A percentile compares a stretch with the other conserved stretches of the same genome.
phyloP scores from a whole-genome alignment of 2,888 invertebrate genomes.

The Buathra laborator region DNA sequence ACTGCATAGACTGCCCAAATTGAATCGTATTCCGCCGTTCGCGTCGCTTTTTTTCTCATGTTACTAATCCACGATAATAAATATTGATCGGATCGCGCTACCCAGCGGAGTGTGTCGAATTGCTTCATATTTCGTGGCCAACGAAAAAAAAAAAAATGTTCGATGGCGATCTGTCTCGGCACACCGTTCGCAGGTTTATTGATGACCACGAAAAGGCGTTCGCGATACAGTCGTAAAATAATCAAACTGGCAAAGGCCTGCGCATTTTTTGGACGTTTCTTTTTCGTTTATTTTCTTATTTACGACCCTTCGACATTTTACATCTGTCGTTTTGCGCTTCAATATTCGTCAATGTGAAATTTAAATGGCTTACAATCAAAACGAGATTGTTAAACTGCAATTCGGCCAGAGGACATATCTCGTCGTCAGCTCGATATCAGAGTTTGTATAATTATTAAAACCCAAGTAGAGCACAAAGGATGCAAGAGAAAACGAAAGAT shows the following conservation, averaged over 20 bases:
- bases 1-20: not conserved
- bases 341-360: too few species aligned
- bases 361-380: too few species aligned
- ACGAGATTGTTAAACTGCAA: too few species aligned
- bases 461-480: too few species aligned
- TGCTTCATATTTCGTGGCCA: constrained; percentile 2
- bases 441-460: too few species aligned
- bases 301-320: too few species aligned
- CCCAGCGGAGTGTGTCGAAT: not conserved
- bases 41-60: not conserved
- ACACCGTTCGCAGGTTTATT: not conserved
- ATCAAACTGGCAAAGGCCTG: constrained; percentile 24
- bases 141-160: not conserved
- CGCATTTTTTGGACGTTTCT: not conserved
- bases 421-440: too few species aligned
- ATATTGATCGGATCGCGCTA: not conserved
- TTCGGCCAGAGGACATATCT: too few species aligned
- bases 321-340: too few species aligned
- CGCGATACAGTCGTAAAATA: not conserved
- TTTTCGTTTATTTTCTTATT: not conserved
- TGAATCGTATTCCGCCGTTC: not conserved
- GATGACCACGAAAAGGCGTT: constrained; percentile 4
- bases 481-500: not conserved
- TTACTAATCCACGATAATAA: not conserved
- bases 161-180: not conserved